A percentile compares a stretch with the other conserved stretches of the same genome.
These are phyloP conservation scores for Lathronympha strigana DNA, from an alignment of 2,888 invertebrate species.

Conservation along the genomic window DNA sequence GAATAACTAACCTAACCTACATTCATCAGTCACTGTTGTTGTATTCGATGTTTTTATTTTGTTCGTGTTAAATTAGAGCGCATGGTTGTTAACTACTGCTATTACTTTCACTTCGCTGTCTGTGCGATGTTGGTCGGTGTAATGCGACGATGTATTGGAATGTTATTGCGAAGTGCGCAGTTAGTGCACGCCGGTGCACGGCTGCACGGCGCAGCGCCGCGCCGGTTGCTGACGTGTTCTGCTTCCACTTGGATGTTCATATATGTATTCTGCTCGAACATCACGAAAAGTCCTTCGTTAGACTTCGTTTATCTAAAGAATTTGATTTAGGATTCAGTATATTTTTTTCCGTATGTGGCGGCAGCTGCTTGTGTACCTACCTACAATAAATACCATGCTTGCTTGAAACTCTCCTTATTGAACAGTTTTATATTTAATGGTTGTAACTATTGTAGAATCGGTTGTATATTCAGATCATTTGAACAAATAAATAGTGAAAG, in stretches of 20 bases:
- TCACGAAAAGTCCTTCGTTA: neutral
- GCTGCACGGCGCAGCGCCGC: too few species aligned
- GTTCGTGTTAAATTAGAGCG: constrained; percentile 21
- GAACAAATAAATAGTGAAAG: constrained; percentile 31
- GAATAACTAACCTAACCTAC: constrained; percentile 19
- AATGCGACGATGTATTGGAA: constrained; percentile 13
- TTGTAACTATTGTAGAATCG: neutral
- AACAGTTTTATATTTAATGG: neutral
- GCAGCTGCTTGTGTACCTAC: constrained; percentile 4
- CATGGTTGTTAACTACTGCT: constrained; percentile 22
- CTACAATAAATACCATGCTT: neutral
- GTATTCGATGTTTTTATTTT: constrained; percentile 28
- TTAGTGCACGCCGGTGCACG: constrained; percentile 12
- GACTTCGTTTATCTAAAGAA: neutral
- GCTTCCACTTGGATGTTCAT: neutral
- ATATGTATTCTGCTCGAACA: neutral
- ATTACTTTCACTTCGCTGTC: constrained; percentile 35
- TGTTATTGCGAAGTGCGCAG: constrained; percentile 19
- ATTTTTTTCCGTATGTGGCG: neutral
- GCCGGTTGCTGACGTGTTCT: neutral
- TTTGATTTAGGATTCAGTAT: neutral
- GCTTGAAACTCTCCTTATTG: neutral
- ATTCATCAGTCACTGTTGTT: constrained; percentile 16
- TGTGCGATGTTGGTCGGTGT: constrained; percentile 16
- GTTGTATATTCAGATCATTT: neutral